Evolutionary conservation across 2,888 invertebrate species (phyloP).

Genomic region (Pheosia gnoma): DNA sequence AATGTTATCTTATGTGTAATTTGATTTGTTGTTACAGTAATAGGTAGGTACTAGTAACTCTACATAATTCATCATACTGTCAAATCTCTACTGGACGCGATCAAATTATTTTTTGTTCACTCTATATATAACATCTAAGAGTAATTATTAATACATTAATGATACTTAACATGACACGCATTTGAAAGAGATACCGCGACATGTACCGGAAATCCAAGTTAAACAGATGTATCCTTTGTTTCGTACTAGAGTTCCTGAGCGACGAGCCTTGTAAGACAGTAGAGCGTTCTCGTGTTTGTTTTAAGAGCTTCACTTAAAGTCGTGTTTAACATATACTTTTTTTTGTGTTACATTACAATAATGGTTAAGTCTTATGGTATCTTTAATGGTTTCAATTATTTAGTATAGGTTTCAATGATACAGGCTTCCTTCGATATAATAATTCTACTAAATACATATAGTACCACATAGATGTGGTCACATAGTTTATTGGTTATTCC

Average conservation of each 20-base stretch:
- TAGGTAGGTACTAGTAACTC: background rate
- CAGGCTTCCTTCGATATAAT: too few species aligned
- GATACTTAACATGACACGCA: constrained; percentile 22
- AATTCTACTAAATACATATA: background rate
- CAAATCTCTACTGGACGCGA: background rate
- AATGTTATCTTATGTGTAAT: background rate
- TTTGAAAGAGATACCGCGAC: constrained; percentile 26
- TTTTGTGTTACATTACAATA: constrained; percentile 1
- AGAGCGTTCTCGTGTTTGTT: constrained; percentile 40
- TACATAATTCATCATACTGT: constrained; percentile 3
- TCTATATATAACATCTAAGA: background rate
- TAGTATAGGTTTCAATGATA: background rate
- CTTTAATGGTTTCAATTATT: background rate
- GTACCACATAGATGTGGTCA: too few species aligned
- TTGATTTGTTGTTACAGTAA: background rate
- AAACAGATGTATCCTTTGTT: constrained; percentile 15
- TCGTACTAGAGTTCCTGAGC: constrained; percentile 20
- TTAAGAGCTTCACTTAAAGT: constrained; percentile 38
- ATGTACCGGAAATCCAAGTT: constrained; percentile 31
- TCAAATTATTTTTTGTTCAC: constrained; percentile 3
- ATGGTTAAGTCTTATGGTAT: background rate
- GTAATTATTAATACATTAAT: constrained; percentile 6
- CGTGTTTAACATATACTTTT: constrained; percentile 30
- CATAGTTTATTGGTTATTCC: too few species aligned
- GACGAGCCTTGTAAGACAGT: constrained; percentile 31